These are phyloP conservation scores for Heliangelus exortis DNA, from an alignment of 2,797 vertebrate species.

Conservation along the genomic window DNA sequence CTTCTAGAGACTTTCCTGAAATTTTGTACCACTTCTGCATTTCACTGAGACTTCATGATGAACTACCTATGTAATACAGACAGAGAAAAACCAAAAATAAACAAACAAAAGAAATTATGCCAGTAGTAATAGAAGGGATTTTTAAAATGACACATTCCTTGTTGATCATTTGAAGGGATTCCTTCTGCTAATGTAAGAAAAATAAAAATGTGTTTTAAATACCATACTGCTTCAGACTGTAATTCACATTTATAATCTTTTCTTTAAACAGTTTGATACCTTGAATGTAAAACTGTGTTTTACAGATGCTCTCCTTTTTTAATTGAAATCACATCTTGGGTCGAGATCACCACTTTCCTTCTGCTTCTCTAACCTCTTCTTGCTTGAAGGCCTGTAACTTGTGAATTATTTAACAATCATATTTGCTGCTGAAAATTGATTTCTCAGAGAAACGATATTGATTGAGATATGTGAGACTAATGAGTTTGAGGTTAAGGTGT, in stretches of 20 bases:
- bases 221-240: not conserved
- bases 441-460: slow-evolving; percentile 84
- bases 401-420: slow-evolving; percentile 87
- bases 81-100: not conserved
- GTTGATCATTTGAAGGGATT: not conserved
- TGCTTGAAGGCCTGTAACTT: slow-evolving; percentile 77
- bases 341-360: slow-evolving; percentile 73
- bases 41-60: not conserved
- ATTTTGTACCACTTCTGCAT: not conserved
- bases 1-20: not conserved
- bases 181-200: not conserved
- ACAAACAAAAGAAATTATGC: not conserved
- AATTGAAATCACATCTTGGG: slow-evolving; percentile 78
- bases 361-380: slow-evolving; percentile 74
- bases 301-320: slow-evolving; percentile 57
- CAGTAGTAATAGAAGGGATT: not conserved
- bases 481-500: slow-evolving; percentile 81
- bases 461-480: slow-evolving; percentile 83
- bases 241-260: slow-evolving; percentile 48
- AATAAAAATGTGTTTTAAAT: slow-evolving; percentile 35
- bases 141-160: not conserved
- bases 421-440: slow-evolving; percentile 84
- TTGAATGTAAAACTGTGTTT: slow-evolving; percentile 56
- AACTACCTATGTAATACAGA: not conserved
- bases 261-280: slow-evolving; percentile 29